These are phyloP conservation scores for Dromococcyx pavoninus DNA, from an alignment of 2,797 vertebrate species.

Conservation along the genomic window DNA sequence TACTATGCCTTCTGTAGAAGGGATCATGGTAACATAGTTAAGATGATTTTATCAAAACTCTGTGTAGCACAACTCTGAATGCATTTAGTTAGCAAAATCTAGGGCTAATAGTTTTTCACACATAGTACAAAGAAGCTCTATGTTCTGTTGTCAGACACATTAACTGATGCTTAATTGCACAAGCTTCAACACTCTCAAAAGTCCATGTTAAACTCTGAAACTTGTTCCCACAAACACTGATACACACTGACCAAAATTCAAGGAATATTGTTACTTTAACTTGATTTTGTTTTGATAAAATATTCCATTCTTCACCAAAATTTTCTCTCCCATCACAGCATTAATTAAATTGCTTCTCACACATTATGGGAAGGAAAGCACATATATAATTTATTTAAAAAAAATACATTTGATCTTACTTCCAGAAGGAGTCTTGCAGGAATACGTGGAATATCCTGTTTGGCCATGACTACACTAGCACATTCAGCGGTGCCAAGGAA, in stretches of 20 bases:
- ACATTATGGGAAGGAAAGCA: conserved; percentile 23
- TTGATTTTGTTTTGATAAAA: neutral
- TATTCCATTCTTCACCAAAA: neutral
- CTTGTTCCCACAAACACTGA: neutral
- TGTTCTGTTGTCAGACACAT: neutral
- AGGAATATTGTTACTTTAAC: neutral
- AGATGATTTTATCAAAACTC: neutral
- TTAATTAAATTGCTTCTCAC: conserved; percentile 9
- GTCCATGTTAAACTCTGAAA: neutral
- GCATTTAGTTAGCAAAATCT: conserved; percentile 2
- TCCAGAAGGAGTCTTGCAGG: neutral
- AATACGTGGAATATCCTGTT: conserved; percentile 56
- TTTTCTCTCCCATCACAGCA: neutral
- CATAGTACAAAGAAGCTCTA: neutral
- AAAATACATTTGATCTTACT: conserved; percentile 31
- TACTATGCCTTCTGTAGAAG: neutral
- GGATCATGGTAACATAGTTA: neutral
- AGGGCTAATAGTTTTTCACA: neutral
- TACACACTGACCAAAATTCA: neutral
- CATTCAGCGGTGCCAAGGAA: conserved; percentile 40
- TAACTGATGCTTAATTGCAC: neutral
- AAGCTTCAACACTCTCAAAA: neutral
- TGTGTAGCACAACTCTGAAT: neutral
- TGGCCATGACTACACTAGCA: conserved; percentile 1
- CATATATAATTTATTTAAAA: conserved; percentile 10